Evolutionary conservation across 2,888 invertebrate genomes (phyloP).

Genomic region (Branchellion lobata): DNA sequence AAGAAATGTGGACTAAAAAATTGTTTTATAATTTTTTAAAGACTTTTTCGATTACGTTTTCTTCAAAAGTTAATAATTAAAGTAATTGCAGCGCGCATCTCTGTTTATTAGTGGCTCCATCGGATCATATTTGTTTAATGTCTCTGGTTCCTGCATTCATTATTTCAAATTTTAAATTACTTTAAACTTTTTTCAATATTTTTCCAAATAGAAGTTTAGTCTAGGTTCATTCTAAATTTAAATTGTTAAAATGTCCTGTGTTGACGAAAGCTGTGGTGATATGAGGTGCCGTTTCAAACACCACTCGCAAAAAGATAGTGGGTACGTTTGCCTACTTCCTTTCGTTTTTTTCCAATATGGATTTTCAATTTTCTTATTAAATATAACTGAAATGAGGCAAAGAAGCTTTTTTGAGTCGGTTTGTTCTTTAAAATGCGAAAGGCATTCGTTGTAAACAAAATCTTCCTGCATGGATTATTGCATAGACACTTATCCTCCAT

Average conservation of each 20-base stretch:
- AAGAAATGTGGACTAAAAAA: too few relatives aligned
- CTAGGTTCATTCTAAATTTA: too few relatives aligned
- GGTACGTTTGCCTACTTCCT: constrained; percentile 10
- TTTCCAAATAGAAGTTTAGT: too few relatives aligned
- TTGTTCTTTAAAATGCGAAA: too few relatives aligned
- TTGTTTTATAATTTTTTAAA: too few relatives aligned
- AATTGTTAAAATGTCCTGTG: constrained; percentile 25
- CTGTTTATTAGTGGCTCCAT: background rate
- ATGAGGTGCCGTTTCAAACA: background rate
- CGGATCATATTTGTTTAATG: background rate
- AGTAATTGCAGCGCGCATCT: too few relatives aligned
- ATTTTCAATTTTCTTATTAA: too few relatives aligned
- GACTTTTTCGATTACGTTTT: too few relatives aligned
- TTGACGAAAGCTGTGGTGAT: background rate
- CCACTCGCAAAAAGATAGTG: constrained; percentile 17
- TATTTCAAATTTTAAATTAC: background rate
- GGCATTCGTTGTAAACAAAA: background rate
- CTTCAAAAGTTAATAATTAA: too few relatives aligned
- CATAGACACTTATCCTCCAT: background rate
- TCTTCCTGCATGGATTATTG: background rate
- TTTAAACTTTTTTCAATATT: too few relatives aligned
- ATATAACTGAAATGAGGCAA: too few relatives aligned
- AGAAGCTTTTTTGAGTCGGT: too few relatives aligned
- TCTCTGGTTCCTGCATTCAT: background rate
- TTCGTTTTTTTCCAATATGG: background rate